Base-by-base conservation (phyloP, 2,888 invertebrate species). In the Chesias legatella region DNA sequence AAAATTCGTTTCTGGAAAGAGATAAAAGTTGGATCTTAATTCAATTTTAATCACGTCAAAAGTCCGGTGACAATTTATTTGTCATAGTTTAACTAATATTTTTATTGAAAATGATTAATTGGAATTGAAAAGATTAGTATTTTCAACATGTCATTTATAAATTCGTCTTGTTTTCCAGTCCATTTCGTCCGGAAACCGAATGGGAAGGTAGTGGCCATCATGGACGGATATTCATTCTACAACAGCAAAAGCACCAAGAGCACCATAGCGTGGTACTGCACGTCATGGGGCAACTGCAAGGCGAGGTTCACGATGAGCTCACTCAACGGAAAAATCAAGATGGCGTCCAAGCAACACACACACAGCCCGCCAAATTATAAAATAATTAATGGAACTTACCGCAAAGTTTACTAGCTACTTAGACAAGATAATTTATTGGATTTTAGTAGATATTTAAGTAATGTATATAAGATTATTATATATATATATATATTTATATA, bases 341-440 rank as follows among this genome's bases (percentile, higher is more conserved):
- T 9, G 1, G 10, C 3, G 0, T 9, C 20, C 1, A 13, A 6
- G 4, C 3, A 37, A 6, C 48, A 48, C 23, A 41, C 27, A 0
- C 48, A 48, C 11, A 8, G 8, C 1, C 48, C 40, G 0, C 28
- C 48, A 3, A 23, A 6, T 1, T 48, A 11, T 13, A 42, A 2
- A 29, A 35, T 43, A 1, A 5, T 36, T 7, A 10, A 33, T 32
- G 39, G 34, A 33, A 11, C 22, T 35, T 35, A 28, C 7, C 11
- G 6, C 22, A 37, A 30, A 17, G 13, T 17, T 17, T 17, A 17
- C 13, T 17, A 17, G 13, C 2, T 17, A 17, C 3, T 5, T 17
- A 17, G 2, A 17, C 5, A 17, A 3, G 2, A 5, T 17, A 17
- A 17, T 17, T 2, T 17, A 17, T 17, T 17, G 13, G 13, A 5